Evolutionary conservation across 92 coral and sea anemone genomes (phyloP), one percentile per base, ranked within the genome.

Genomic region (Epizoanthus ramosus): DNA sequence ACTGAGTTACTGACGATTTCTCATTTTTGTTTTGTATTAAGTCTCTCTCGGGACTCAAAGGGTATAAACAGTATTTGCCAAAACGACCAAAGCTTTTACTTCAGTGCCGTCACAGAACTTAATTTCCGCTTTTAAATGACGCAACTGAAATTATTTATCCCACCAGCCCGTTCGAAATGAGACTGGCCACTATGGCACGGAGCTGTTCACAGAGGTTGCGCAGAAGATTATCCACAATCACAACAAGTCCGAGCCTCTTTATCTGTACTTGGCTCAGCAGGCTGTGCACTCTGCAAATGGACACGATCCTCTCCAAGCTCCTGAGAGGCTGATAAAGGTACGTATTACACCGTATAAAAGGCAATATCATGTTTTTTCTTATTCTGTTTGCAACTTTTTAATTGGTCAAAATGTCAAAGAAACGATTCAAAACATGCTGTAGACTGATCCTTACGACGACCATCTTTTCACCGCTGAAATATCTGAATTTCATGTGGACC

Each of bases 261-360:
- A 91, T 81, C 69, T 95, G 81, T 95, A 95, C 85, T 86, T 95
- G 39, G 98, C 98, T 8, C 98, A 95, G 31, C 98, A 95, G 76
- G 98, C 89, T 2, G 98, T 95, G 2, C 98, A 95, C 76, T 94
- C 98, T 14, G 98, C 90, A 41, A 95, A 95, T 67, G 87, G 25
- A 22, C 72, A 83, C 3, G 92, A 90, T 1, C 98, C 98, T 17
- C 77, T 95, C 19, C 98, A 95, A 73, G 98, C 98, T 22, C 98
- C 98, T 10, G 63, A 87, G 43, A 89, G 92, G 54, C 91, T 95
- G 10, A 79, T 93, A 57, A 77, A 95, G 79, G 98, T 93, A 59
- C 33, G 85, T 56, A 21, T 68, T 5, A 50, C 67, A 68, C 14
- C 35, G 3, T 63, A n/a, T 79, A 50, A 5, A 53, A 10, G 25